Evolutionary conservation across 2,797 vertebrate genomes (phyloP).

Genomic region (Salarias fasciatus): DNA sequence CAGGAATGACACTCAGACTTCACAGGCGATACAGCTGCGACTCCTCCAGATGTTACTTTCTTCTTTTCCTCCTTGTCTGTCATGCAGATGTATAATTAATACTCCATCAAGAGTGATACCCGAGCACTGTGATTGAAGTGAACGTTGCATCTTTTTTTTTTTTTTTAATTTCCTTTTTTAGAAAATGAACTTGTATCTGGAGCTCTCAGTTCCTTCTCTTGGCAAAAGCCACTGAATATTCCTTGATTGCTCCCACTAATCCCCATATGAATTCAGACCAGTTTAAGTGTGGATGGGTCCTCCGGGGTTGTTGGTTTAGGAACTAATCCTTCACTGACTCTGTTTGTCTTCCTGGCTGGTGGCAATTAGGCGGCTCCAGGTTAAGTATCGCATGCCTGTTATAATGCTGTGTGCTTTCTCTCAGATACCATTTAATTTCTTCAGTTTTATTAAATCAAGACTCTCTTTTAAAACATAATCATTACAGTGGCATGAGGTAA

Average conservation of each 20-base stretch:
- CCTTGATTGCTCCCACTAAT: slow-evolving; percentile 3
- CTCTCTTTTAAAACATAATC: slow-evolving; percentile 20
- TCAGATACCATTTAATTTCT: neutral
- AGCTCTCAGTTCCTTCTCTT: slow-evolving; percentile 19
- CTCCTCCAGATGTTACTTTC: slow-evolving; percentile 37
- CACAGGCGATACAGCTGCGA: slow-evolving; percentile 29
- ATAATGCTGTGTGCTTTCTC: slow-evolving; percentile 44
- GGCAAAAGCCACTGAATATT: neutral
- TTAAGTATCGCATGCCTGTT: slow-evolving; percentile 29
- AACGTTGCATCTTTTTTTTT: slow-evolving; percentile 2
- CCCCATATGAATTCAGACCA: slow-evolving; percentile 23
- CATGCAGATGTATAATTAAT: slow-evolving; percentile 45
- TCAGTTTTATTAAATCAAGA: slow-evolving; percentile 46
- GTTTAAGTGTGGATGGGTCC: neutral
- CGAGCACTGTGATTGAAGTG: slow-evolving; percentile 4
- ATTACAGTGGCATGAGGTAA: slow-evolving; percentile 17
- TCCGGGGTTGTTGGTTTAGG: slow-evolving; percentile 33
- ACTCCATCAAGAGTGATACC: slow-evolving; percentile 14
- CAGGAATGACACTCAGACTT: slow-evolving; percentile 37
- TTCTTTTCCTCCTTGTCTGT: slow-evolving; percentile 3
- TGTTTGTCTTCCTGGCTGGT: slow-evolving; percentile 44
- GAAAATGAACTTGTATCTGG: slow-evolving; percentile 32
- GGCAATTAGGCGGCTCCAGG: slow-evolving; percentile 63
- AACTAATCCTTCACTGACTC: slow-evolving; percentile 32
- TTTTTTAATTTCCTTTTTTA: slow-evolving; percentile 27